A percentile compares a stretch with the other conserved stretches of the same genome.
Evolutionary conservation across 2,888 invertebrate species (phyloP).

Genomic region (Brachypalpus laphriformis): DNA sequence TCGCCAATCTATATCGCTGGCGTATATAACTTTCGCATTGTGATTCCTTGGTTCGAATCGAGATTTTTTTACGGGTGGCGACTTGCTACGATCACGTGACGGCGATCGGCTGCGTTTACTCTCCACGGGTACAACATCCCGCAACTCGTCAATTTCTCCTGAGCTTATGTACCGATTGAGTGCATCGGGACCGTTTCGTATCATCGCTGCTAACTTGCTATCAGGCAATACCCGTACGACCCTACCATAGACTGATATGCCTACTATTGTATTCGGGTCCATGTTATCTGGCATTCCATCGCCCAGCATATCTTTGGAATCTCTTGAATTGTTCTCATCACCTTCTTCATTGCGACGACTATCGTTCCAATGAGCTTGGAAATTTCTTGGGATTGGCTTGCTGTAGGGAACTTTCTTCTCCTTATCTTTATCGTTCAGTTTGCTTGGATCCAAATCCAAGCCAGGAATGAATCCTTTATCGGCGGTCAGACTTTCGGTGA

Average conservation of each 20-base stretch:
- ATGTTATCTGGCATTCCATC: conserved; percentile 90
- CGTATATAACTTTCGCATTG: conserved; percentile 81
- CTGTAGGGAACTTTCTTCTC: conserved; percentile 95
- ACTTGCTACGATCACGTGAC: conserved; percentile 76
- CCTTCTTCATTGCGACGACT: conserved; percentile 86
- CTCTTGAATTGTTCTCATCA: conserved; percentile 82
- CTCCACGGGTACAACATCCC: conserved; percentile 90
- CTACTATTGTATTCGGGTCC: conserved; percentile 91
- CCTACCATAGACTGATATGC: conserved; percentile 93
- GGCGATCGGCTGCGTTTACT: conserved; percentile 82
- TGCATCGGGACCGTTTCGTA: conserved; percentile 90
- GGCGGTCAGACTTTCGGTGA: conserved; percentile 86
- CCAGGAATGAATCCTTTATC: conserved; percentile 89
- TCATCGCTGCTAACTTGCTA: conserved; percentile 89
- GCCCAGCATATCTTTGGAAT: conserved; percentile 84
- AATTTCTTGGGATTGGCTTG: conserved; percentile 97
- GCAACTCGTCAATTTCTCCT: conserved; percentile 91
- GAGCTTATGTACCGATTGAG: conserved; percentile 90
- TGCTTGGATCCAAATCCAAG: conserved; percentile 89
- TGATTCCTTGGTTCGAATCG: conserved; percentile 81
- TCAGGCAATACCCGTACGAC: conserved; percentile 90
- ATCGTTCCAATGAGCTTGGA: conserved; percentile 98
- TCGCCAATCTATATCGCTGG: conserved; percentile 76
- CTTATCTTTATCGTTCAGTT: conserved; percentile 87
- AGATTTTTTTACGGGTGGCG: conserved; percentile 80